Conservation (phyloP, 1,140 invertebrate genomes). For the Drosophila pachea region DNA sequence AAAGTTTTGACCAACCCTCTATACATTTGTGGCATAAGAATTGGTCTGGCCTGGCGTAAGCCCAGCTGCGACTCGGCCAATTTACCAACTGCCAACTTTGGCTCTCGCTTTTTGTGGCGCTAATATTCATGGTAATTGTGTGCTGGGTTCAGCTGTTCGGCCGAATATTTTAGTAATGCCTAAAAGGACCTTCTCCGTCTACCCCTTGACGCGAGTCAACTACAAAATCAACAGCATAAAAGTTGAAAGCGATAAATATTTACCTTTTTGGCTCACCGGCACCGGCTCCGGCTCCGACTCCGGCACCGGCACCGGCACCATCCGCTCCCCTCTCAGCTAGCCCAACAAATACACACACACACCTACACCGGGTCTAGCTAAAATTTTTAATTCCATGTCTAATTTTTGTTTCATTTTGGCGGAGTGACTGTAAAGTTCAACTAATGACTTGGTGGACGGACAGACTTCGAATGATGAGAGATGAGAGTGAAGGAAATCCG, state of each 20-base stretch:
- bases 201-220: slow-evolving; percentile 30
- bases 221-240: slow-evolving; percentile 43
- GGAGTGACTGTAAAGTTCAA: slow-evolving; percentile 59
- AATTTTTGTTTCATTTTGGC: slow-evolving; percentile 48
- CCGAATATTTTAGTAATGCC: slow-evolving; percentile 40
- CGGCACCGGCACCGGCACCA: too few species aligned
- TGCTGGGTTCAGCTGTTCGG: slow-evolving; percentile 55
- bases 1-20: slow-evolving; percentile 46
- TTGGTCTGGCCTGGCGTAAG: slow-evolving; percentile 17
- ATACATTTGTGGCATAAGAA: slow-evolving; percentile 34
- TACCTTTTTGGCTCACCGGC: slow-evolving; percentile 42
- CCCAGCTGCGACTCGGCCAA: slow-evolving; percentile 59
- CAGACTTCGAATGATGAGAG: background rate
- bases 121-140: slow-evolving; percentile 71
- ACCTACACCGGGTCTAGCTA: slow-evolving; percentile 1
- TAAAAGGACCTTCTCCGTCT: slow-evolving; percentile 17
- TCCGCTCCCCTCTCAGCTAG: too few species aligned
- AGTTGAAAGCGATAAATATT: slow-evolving; percentile 49
- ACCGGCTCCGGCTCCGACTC: too few species aligned
- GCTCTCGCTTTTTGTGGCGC: slow-evolving; percentile 47
- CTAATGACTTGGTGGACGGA: slow-evolving; percentile 63
- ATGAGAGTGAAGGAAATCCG: background rate
- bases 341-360: too few species aligned
- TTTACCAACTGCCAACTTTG: slow-evolving; percentile 50
- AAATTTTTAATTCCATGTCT: slow-evolving; percentile 43